Evolutionary conservation across 2,113 vertebrate genomes (phyloP), one percentile per base, ranked within the genome.

Genomic region (Narcine bancroftii): DNA sequence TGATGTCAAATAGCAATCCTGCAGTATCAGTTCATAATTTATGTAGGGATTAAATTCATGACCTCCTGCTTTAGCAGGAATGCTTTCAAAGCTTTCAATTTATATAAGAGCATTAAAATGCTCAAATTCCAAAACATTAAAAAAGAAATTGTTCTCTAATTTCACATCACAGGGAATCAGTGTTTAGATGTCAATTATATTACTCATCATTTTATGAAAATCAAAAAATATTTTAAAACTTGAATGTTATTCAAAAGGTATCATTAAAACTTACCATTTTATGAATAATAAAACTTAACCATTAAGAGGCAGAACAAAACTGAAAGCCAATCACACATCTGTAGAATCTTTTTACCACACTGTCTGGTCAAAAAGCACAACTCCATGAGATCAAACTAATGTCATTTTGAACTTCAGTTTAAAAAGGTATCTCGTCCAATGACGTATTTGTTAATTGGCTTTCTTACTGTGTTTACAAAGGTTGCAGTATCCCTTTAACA

Each of bases 401-500:
- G 26, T 24, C 6, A 19, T 24, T 69, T 24, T 24, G 0, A 69
- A 69, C 66, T 69, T 91, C 45, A 29, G 26, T 69, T 91, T 71
- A 47, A 69, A 91, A 45, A 91, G 6, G 69, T 69, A 45, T 91
- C 42, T 26, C 9, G 60, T 39, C 36, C 6, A 42, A 87, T n/a
- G n/a, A n/a, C n/a, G 47, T 65, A 91, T 91, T 53, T 91, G 29
- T 91, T n/a, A n/a, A 91, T 47, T 71, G 24, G 71, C 89, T 71
- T 91, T 69, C 69, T 91, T 91, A 91, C 89, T 45, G 89, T 91
- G 85, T 91, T 47, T 69, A 33, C 42, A 65, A 63, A 66, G 47
- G 89, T 69, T 94, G 95, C 93, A 92, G 95, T 94, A 92, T 94
- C 92, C 94, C 96, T 96, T 93, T 95, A 96, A 95, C 95, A 95